A percentile compares a stretch with the other conserved stretches of the same genome.
These are phyloP conservation scores for Apis mellifera DNA, from an alignment of 1,140 invertebrate species.

Conservation along the genomic window DNA sequence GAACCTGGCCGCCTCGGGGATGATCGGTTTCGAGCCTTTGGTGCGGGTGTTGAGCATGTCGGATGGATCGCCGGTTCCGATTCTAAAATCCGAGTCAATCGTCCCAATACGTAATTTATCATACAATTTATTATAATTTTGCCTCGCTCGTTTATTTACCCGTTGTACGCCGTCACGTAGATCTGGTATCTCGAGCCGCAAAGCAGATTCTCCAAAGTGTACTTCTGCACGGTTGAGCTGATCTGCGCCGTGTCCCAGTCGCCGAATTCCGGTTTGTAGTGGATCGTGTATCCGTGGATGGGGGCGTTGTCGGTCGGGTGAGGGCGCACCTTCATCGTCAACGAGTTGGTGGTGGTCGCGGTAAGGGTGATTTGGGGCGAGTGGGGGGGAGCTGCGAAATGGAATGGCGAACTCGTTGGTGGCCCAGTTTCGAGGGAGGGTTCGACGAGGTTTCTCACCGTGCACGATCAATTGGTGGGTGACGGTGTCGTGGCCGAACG, in stretches of 20 bases:
- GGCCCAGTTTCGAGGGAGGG: background rate
- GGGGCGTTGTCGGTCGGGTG: slow-evolving; percentile 88
- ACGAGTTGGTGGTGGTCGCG: slow-evolving; percentile 91
- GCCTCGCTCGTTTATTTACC: no score
- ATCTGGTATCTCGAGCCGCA: slow-evolving; percentile 96
- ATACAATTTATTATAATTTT: no score
- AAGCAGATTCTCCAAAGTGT: slow-evolving; percentile 92
- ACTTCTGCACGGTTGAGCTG: slow-evolving; percentile 88
- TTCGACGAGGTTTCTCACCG: slow-evolving; percentile 83
- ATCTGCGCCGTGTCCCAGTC: slow-evolving; percentile 95
- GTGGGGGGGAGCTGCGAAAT: slow-evolving; percentile 88
- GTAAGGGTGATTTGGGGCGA: slow-evolving; percentile 90
- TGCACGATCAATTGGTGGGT: slow-evolving; percentile 94
- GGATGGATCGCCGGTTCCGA: slow-evolving; percentile 93
- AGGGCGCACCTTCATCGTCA: slow-evolving; percentile 90
- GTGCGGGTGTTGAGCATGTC: slow-evolving; percentile 93
- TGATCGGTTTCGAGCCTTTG: slow-evolving; percentile 94
- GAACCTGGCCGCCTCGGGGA: slow-evolving; percentile 93
- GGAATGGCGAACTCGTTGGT: background rate
- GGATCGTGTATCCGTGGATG: slow-evolving; percentile 93
- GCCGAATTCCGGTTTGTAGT: slow-evolving; percentile 95
- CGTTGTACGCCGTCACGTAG: slow-evolving; percentile 94
- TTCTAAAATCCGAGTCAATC: slow-evolving; percentile 81
- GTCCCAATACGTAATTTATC: no score
- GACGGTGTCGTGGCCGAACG: slow-evolving; percentile 94